These are phyloP conservation scores for Acestrorhynchus altus DNA, from an alignment of 2,797 vertebrate genomes.

Conservation along the genomic window DNA sequence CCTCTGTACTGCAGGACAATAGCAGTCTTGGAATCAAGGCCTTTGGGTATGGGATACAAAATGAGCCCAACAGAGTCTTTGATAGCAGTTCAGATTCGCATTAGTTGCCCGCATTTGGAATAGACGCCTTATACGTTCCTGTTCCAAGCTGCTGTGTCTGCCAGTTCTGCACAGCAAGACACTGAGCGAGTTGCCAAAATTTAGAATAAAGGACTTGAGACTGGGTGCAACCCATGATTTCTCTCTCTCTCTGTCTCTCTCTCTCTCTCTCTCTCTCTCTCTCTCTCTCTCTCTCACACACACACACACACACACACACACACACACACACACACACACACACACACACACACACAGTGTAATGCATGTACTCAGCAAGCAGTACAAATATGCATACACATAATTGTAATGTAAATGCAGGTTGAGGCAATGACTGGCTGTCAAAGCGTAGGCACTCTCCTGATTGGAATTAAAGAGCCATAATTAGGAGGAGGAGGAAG, in stretches of 20 bases:
- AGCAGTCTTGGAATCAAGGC: constrained; percentile 1
- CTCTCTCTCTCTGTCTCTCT: too few species aligned
- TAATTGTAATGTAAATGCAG: constrained; percentile 19
- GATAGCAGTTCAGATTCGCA: constrained; percentile 25
- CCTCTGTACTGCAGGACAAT: not conserved
- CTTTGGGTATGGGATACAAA: constrained; percentile 3
- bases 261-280: too few species aligned
- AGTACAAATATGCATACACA: constrained; percentile 26
- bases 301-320: constrained; percentile 30
- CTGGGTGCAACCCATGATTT: not conserved
- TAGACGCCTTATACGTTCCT: constrained; percentile 16
- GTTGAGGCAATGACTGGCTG: constrained; percentile 44
- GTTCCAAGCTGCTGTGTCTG: constrained; percentile 27
- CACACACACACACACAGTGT: constrained; percentile 14
- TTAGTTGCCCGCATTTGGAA: constrained; percentile 25
- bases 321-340: constrained; percentile 20
- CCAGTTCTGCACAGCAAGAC: constrained; percentile 28
- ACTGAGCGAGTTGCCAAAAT: not conserved
- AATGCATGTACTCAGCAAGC: constrained; percentile 24
- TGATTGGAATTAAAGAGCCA: constrained; percentile 49
- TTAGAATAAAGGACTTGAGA: constrained; percentile 3
- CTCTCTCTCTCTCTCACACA: not conserved
- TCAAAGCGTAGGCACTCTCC: constrained; percentile 36
- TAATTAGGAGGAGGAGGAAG: constrained; percentile 54
- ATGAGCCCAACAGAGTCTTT: not conserved